These are phyloP conservation scores for Troilus luridus DNA, from an alignment of 2,888 invertebrate species.

Conservation along the genomic window DNA sequence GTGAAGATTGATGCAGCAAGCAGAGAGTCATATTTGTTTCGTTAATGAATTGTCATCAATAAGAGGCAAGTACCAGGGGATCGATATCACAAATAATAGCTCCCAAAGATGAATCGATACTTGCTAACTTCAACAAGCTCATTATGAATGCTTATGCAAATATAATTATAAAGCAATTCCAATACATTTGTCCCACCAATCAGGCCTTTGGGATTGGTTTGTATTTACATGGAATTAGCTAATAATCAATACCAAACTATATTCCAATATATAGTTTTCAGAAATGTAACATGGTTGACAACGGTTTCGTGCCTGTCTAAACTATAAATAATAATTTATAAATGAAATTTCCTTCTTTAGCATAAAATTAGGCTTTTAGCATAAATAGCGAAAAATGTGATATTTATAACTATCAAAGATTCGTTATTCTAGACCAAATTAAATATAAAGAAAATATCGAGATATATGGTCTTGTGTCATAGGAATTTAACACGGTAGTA, in stretches of 20 bases:
- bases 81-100: background rate
- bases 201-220: background rate
- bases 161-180: constrained; percentile 47
- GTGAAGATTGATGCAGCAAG: background rate
- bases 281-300: background rate
- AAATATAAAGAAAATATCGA: too few relatives aligned
- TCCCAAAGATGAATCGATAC: background rate
- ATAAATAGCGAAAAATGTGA: too few relatives aligned
- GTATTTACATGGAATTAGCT: background rate
- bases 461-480: too few relatives aligned
- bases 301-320: background rate
- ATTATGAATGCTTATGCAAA: constrained; percentile 23
- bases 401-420: too few relatives aligned
- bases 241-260: background rate
- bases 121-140: background rate
- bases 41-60: background rate
- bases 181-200: constrained; percentile 19
- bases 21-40: background rate
- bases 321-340: too few relatives aligned
- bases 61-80: background rate
- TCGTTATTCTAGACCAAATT: too few relatives aligned
- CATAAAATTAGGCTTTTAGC: too few relatives aligned
- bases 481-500: too few relatives aligned
- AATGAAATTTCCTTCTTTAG: too few relatives aligned
- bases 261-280: background rate